These are phyloP conservation scores for Brachyrhaphis roseni DNA, from an alignment of 2,797 vertebrate species.

Conservation along the genomic window DNA sequence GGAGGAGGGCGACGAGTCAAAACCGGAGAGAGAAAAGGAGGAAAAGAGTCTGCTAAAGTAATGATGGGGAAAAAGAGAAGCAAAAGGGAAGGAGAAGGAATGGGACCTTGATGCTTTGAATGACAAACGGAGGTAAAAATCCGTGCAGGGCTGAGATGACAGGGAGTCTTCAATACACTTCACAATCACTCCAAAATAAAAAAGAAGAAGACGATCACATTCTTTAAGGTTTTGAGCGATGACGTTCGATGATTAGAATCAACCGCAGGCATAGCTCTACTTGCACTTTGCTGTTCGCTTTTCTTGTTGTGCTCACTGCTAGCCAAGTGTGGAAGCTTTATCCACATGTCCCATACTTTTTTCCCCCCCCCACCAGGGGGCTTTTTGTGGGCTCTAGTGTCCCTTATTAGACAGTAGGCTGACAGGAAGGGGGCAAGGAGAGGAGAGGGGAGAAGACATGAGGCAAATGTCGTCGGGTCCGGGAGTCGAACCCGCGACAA, in stretches of 20 bases:
- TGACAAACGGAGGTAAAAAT: constrained; percentile 56
- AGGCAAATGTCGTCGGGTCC: no score
- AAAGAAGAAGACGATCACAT: not conserved
- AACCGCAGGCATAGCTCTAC: not conserved
- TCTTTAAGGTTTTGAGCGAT: not conserved
- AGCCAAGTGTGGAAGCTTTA: not conserved
- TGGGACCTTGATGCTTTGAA: constrained; percentile 46
- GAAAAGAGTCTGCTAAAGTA: constrained; percentile 13
- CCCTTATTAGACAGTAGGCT: no score
- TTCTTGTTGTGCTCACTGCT: not conserved
- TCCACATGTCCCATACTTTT: not conserved
- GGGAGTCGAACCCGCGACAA: no score
- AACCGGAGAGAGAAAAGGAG: constrained; percentile 12
- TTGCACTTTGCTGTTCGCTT: not conserved
- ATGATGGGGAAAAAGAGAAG: constrained; percentile 20
- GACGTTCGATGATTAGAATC: not conserved
- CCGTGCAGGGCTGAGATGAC: constrained; percentile 26
- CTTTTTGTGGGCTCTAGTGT: no score
- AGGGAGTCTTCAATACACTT: constrained; percentile 12
- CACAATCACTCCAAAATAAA: not conserved
- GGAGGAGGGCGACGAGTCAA: constrained; percentile 7
- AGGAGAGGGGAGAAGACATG: no score
- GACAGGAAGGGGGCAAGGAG: no score
- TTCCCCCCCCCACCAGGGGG: no score
- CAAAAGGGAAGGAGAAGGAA: constrained; percentile 30